These are phyloP conservation scores for Aphidius colemani DNA, from an alignment of 2,888 invertebrate genomes.

Conservation along the genomic window DNA sequence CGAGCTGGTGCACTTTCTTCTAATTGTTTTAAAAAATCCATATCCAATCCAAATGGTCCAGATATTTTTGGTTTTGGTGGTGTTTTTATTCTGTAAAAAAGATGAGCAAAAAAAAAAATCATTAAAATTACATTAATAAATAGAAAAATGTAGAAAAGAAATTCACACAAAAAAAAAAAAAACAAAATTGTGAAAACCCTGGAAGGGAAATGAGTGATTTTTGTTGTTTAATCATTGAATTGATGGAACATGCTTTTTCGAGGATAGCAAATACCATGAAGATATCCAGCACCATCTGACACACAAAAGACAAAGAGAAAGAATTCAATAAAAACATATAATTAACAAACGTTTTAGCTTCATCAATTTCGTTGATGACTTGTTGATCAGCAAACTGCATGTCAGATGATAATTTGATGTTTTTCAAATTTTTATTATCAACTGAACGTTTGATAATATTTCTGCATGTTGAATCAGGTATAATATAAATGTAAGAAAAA, in stretches of 20 bases:
- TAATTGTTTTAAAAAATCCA: constrained; percentile 71
- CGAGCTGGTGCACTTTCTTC: constrained; percentile 62
- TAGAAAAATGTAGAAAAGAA: neutral
- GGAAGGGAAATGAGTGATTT: neutral
- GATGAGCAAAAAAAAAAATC: too few relatives aligned
- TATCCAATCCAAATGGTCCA: constrained; percentile 81
- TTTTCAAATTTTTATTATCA: too few relatives aligned
- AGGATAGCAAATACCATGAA: too few relatives aligned
- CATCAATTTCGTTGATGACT: neutral
- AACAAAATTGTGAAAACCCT: neutral
- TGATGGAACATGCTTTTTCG: too few relatives aligned
- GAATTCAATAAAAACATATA: too few relatives aligned
- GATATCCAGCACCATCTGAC: too few relatives aligned
- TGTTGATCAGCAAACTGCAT: neutral
- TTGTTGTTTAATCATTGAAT: too few relatives aligned
- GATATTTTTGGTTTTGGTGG: constrained; percentile 57
- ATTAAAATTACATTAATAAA: neutral
- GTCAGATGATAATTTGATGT: neutral
- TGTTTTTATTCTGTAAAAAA: constrained; percentile 37
- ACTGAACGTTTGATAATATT: too few relatives aligned
- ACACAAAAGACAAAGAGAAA: too few relatives aligned
- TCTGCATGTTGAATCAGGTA: too few relatives aligned
- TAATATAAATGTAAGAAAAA: too few relatives aligned
- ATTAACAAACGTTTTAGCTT: too few relatives aligned
- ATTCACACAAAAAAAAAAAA: neutral